Evolutionary conservation across 2,113 vertebrate genomes (phyloP).

Genomic region (Cygnus atratus): DNA sequence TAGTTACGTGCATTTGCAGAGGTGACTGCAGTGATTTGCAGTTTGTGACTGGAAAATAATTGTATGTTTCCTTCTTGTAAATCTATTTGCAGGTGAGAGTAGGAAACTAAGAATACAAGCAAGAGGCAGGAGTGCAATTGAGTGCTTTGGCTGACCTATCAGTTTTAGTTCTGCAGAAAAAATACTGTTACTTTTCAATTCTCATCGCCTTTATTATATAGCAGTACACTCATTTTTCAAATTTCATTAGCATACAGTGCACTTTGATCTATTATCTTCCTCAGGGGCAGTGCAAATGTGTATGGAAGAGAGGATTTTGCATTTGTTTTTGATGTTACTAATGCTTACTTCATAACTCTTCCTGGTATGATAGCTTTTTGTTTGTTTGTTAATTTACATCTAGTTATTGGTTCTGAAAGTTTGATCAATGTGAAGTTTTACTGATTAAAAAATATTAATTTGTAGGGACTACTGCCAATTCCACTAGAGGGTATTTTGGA

Average conservation of each 20-base stretch:
- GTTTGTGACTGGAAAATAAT: not conserved
- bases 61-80: not conserved
- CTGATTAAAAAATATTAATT: not conserved
- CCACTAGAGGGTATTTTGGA: not conserved
- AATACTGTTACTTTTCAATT: not conserved
- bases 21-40: not conserved
- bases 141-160: not conserved
- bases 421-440: not conserved
- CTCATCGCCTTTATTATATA: not conserved
- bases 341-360: not conserved
- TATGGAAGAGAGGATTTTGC: not conserved
- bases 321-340: not conserved
- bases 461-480: not conserved
- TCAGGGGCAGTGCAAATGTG: not conserved
- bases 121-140: not conserved
- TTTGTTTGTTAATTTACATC: not conserved
- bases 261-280: constrained; percentile 40
- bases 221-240: constrained; percentile 2
- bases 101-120: not conserved
- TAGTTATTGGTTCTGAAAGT: not conserved
- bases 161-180: not conserved
- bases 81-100: not conserved
- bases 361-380: not conserved
- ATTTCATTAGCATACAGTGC: constrained; percentile 3
- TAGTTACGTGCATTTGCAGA: not conserved